Base-by-base conservation (phyloP, 2,113 vertebrate species). In the Varanus salvator region DNA sequence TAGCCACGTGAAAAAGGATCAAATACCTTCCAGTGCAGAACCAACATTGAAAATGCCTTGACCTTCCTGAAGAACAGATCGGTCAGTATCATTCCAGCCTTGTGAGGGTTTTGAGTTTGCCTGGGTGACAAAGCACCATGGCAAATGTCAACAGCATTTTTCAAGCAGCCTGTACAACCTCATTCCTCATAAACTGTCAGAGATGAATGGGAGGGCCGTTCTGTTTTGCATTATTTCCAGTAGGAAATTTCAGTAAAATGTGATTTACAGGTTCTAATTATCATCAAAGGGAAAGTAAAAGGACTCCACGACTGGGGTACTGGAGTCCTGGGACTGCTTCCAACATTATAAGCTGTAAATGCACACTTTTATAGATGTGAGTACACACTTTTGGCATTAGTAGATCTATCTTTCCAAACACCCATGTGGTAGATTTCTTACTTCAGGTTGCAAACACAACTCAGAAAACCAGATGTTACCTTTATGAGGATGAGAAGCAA, bases 41-140 rank as follows among this genome's bases (percentile, higher is more conserved):
- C 97, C 96, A 99, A 99, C 95, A 98, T 99, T 80, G 98, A 98
- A 95, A 98, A 98, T 87, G 99, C 97, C 29, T 96, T 99, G 89
- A 95, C 95, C 86, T 99, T 99, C 96, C 96, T 99, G 34, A 98
- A 97, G 95, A 97, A 92, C 64, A 98, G 96, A 97, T 99, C 98
- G 48, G 99, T 99, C 95, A 98, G 97, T 97, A 94, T 95, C 94
- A 48, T 80, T 77, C 25, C 31, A 21, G 9, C 44, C 17, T n/a
- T 50, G 6, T 31, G 38, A 78, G 7, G 23, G 25, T 21, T 31
- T 54, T 14, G 74, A 25, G 25, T 85, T 29, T 29, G 29, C 23
- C 38, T 12, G 4, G 38, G 11, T 34, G 29, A 48, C 68, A 48
- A 23, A 27, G 83, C 21, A 7, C 8, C 27, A n/a, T 29, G 2